phyloP scores from a whole-genome alignment of 2,888 invertebrate genomes.

The Dioctria linearis region DNA sequence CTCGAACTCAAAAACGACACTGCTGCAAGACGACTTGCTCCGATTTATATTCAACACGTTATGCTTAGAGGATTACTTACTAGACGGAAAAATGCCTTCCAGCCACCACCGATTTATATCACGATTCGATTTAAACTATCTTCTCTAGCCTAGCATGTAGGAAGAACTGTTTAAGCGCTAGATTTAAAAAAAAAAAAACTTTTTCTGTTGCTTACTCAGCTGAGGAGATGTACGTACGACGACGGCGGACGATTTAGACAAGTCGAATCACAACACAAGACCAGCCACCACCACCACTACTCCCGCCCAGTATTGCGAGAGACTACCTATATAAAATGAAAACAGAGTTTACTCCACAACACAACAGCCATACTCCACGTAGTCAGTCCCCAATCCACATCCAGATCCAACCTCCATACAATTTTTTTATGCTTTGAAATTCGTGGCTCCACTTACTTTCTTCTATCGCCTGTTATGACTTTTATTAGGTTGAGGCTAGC shows the following conservation, averaged over 20 bases:
- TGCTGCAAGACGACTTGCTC: conserved; percentile 2
- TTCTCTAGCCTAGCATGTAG: not conserved
- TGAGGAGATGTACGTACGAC: not conserved
- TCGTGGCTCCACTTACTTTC: too few species aligned
- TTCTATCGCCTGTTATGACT: not conserved
- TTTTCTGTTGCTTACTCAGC: conserved; percentile 27
- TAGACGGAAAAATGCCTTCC: conserved; percentile 6
- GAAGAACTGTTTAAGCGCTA: conserved; percentile 28
- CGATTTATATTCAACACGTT: not conserved
- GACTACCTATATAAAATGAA: too few species aligned
- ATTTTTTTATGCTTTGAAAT: not conserved
- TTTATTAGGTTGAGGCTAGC: conserved; percentile 2
- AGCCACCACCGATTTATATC: conserved; percentile 10
- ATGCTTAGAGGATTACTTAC: not conserved
- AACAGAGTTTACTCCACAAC: too few species aligned
- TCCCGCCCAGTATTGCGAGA: not conserved
- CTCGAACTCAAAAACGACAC: not conserved
- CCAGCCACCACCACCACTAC: not conserved
- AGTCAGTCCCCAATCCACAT: too few species aligned
- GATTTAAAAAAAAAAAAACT: not conserved
- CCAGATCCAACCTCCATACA: not conserved
- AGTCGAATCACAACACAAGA: not conserved
- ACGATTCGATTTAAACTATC: conserved; percentile 39
- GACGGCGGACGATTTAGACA: conserved; percentile 18
- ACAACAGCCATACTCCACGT: too few species aligned